Evolutionary conservation across 2,113 vertebrate genomes (phyloP).

Genomic region (Dromaius novaehollandiae): DNA sequence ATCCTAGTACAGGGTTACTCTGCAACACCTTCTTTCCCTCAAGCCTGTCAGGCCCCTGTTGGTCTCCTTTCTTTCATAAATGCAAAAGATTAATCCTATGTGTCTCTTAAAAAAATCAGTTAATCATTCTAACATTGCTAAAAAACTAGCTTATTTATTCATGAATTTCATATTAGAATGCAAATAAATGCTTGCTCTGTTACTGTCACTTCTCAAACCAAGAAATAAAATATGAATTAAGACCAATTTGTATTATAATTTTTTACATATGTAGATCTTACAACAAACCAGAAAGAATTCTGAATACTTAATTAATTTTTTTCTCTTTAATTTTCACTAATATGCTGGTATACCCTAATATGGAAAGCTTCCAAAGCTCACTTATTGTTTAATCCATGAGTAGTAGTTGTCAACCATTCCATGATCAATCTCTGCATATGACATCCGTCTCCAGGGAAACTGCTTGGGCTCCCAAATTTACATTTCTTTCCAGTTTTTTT

Average conservation of each 20-base stretch:
- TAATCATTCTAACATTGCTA: not conserved
- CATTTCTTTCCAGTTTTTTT: not conserved
- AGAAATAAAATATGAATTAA: not conserved
- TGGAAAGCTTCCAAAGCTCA: not conserved
- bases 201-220: not conserved
- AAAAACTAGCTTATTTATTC: not conserved
- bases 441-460: not conserved
- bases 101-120: not conserved
- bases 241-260: not conserved
- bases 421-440: not conserved
- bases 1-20: not conserved
- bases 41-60: not conserved
- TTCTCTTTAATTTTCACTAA: not conserved
- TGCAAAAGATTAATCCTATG: not conserved
- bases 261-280: not conserved
- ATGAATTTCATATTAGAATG: not conserved
- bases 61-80: not conserved
- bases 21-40: not conserved
- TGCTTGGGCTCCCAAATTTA: not conserved
- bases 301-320: not conserved
- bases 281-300: not conserved
- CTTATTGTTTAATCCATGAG: accelerated
- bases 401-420: not conserved
- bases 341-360: not conserved
- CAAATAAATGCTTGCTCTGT: not conserved